Conservation (phyloP, 2,113 vertebrate genomes). For the Aleadryas rufinucha region DNA sequence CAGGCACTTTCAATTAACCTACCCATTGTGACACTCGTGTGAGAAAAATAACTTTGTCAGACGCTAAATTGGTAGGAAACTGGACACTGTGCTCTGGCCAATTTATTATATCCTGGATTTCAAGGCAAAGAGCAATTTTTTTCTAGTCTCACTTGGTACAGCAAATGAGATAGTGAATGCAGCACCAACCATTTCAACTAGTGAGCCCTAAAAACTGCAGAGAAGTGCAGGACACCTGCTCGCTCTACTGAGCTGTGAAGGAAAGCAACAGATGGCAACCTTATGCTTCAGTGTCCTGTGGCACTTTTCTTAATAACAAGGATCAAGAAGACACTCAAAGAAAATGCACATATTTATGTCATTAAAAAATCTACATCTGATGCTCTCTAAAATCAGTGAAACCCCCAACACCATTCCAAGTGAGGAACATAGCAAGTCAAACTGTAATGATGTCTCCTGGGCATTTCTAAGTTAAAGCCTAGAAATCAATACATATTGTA, state of each 20-base stretch:
- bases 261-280: neutral
- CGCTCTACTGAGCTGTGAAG: neutral
- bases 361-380: neutral
- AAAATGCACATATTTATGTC: neutral
- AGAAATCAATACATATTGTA: neutral
- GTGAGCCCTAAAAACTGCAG: neutral
- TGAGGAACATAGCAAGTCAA: neutral
- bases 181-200: neutral
- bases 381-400: neutral
- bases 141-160: neutral
- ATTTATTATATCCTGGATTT: neutral
- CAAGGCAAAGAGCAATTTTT: neutral
- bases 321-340: neutral
- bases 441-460: neutral
- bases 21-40: neutral
- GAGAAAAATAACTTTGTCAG: neutral
- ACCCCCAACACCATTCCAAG: neutral
- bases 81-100: neutral
- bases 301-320: neutral
- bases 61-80: rapidly evolving
- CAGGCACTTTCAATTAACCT: neutral
- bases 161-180: neutral
- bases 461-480: neutral
- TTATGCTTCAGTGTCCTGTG: neutral
- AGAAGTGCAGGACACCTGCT: neutral